phyloP scores from a whole-genome alignment of 2,888 invertebrate species.

The Hydraecia micacea region DNA sequence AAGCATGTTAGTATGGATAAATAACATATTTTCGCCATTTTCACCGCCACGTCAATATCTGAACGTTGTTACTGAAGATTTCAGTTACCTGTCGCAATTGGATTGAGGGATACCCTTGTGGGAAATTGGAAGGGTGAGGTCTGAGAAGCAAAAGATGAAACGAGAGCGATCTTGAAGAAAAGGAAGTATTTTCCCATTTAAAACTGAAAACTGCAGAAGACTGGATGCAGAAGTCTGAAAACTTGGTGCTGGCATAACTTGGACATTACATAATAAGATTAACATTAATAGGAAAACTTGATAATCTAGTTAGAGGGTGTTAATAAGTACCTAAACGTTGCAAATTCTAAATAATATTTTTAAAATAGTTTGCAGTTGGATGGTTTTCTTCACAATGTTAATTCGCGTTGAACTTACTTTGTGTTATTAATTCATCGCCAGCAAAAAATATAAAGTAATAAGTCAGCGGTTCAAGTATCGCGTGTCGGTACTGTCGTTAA shows the following conservation, averaged over 20 bases:
- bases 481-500: constrained; percentile 8
- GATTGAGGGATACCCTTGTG: constrained; percentile 58
- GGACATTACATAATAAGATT: neutral
- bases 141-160: neutral
- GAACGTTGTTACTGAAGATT: constrained; percentile 55
- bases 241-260: neutral
- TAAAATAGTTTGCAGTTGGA: neutral
- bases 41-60: constrained; percentile 40
- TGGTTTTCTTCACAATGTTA: neutral
- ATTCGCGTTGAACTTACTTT: neutral
- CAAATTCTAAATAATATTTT: neutral
- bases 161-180: constrained; percentile 18
- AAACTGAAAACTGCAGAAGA: neutral
- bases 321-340: neutral
- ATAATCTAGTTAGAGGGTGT: neutral
- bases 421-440: neutral
- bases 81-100: constrained; percentile 62
- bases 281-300: neutral
- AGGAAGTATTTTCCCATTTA: neutral
- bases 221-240: neutral
- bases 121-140: constrained; percentile 20
- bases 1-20: constrained; percentile 40
- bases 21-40: constrained; percentile 50
- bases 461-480: constrained; percentile 10
- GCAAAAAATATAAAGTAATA: constrained; percentile 19